phyloP scores from a whole-genome alignment of 1,140 invertebrate genomes.

The Brachionus asplanchnoidis region DNA sequence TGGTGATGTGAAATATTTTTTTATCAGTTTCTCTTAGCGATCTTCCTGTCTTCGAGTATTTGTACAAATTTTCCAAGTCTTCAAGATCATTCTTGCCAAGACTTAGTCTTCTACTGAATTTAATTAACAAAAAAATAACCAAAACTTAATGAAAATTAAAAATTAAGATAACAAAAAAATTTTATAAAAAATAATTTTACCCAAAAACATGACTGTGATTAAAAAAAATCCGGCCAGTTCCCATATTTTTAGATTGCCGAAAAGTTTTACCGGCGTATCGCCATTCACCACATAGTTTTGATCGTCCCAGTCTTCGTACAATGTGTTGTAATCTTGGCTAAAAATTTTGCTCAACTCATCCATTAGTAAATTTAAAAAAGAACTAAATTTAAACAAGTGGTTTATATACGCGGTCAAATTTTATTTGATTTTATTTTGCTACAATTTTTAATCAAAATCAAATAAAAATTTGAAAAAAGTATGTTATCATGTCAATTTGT shows the following conservation, averaged over 20 bases:
- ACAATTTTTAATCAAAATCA: slow-evolving; percentile 5
- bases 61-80: slow-evolving; percentile 15
- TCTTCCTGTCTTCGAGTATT: background rate
- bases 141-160: background rate
- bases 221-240: background rate
- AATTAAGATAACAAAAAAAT: no score
- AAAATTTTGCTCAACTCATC: background rate
- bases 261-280: background rate
- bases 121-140: background rate
- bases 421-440: background rate
- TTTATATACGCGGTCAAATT: background rate
- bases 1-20: slow-evolving; percentile 12
- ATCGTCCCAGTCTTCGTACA: background rate
- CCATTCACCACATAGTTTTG: background rate
- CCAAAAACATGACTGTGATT: background rate
- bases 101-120: background rate
- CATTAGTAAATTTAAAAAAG: background rate
- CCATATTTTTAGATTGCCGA: slow-evolving; percentile 12
- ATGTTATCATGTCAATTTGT: slow-evolving; percentile 20
- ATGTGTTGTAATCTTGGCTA: background rate
- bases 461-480: slow-evolving; percentile 3
- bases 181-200: background rate
- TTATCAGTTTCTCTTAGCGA: background rate
- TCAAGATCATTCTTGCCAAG: background rate
- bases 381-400: background rate